Evolutionary conservation across 2,888 invertebrate genomes (phyloP).

Genomic region (Anoplius nigerrimus): DNA sequence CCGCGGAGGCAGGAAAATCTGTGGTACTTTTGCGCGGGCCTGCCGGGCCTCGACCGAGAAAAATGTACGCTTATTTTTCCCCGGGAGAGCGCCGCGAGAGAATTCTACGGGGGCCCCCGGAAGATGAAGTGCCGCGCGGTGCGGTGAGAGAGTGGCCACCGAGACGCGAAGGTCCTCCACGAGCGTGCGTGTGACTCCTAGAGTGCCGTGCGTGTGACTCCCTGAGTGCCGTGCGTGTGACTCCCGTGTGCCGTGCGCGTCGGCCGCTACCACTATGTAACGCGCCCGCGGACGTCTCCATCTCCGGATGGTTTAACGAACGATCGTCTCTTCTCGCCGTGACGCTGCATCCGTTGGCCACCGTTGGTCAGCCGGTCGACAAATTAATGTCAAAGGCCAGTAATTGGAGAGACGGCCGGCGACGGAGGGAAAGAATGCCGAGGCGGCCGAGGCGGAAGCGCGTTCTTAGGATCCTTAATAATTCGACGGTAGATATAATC

Average conservation of each 20-base stretch:
- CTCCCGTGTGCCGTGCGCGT: constrained; percentile 10
- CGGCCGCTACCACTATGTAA: background rate
- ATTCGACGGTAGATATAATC: constrained; percentile 50
- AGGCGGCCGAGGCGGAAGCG: constrained; percentile 38
- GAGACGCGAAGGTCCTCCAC: too few species aligned
- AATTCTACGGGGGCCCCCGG: too few species aligned
- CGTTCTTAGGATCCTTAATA: constrained; percentile 38
- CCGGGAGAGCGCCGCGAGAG: constrained; percentile 13
- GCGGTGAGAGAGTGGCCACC: constrained; percentile 11
- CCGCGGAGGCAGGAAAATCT: constrained; percentile 21
- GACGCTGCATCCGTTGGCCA: constrained; percentile 34
- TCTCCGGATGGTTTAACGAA: constrained; percentile 51
- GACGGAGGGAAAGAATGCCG: constrained; percentile 29
- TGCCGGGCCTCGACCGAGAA: constrained; percentile 24
- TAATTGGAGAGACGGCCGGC: constrained; percentile 48
- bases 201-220: constrained; percentile 14
- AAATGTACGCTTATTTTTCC: constrained; percentile 38
- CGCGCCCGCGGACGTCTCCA: constrained; percentile 49
- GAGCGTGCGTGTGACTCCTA: too few species aligned
- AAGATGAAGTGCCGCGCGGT: constrained; percentile 40
- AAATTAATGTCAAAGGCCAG: constrained; percentile 60
- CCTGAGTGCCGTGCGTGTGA: too few species aligned
- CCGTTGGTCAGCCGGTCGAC: constrained; percentile 50
- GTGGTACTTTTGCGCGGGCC: constrained; percentile 19
- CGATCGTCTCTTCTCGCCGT: constrained; percentile 34